Evolutionary conservation across 2,888 invertebrate species (phyloP).

Genomic region (Lordiphosa andalusiaca): DNA sequence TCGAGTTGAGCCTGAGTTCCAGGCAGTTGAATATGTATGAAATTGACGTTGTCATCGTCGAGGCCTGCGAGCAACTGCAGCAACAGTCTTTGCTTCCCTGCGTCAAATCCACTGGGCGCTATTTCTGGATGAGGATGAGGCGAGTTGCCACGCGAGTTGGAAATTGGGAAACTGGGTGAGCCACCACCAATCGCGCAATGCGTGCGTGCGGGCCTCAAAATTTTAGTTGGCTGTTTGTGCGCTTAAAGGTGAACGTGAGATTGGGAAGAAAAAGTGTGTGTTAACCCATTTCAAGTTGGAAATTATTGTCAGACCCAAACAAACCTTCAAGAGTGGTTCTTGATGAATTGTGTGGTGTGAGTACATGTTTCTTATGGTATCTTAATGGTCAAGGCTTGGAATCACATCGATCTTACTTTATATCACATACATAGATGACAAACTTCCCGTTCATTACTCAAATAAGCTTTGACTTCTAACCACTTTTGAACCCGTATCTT

Average conservation of each 20-base stretch:
- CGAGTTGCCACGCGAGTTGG: conserved; percentile 10
- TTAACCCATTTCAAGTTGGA: not conserved
- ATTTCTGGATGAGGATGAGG: conserved; percentile 40
- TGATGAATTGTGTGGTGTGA: no score
- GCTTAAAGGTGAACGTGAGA: conserved; percentile 22
- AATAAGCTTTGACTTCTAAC: no score
- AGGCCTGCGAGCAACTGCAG: conserved; percentile 5
- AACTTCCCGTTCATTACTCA: no score
- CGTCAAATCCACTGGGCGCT: conserved; percentile 56
- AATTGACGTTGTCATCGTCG: conserved; percentile 51
- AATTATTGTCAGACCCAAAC: no score
- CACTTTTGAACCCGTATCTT: no score
- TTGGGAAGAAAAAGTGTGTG: not conserved
- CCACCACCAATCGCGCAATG: not conserved
- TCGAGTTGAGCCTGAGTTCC: conserved; percentile 30
- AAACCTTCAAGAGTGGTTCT: no score
- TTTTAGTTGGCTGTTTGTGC: conserved; percentile 5
- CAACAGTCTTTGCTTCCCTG: conserved; percentile 26
- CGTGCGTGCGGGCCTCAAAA: conserved; percentile 21
- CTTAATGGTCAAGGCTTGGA: no score
- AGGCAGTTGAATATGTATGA: conserved; percentile 64
- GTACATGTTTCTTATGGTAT: no score
- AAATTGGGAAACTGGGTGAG: conserved; percentile 8
- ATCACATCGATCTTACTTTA: no score
- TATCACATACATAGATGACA: no score